Percentiles rank a stretch among this genome's conserved stretches.
Conservation (phyloP, 1,140 invertebrate genomes). For the Streblospio benedicti region DNA sequence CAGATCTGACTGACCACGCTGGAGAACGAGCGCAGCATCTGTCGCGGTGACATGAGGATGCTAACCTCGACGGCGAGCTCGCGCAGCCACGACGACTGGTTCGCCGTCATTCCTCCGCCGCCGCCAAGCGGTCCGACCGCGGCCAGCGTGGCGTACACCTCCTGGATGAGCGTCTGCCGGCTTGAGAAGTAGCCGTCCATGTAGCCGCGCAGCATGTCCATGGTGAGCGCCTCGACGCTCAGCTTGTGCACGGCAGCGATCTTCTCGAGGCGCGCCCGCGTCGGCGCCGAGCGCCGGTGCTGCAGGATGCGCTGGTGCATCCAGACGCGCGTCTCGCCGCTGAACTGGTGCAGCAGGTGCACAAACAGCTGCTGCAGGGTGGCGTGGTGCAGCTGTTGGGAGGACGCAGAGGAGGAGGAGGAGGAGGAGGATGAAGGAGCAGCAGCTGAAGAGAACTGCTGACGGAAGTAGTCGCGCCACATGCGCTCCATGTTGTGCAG, state of each 20-base stretch:
- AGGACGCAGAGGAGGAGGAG: too few relatives aligned
- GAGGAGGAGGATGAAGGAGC: too few relatives aligned
- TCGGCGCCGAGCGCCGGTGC: constrained; percentile 13
- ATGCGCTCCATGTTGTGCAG: too few relatives aligned
- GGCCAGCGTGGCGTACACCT: background rate
- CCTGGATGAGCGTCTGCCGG: background rate
- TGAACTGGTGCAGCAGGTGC: constrained; percentile 17
- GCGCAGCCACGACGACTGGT: background rate
- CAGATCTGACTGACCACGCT: too few relatives aligned
- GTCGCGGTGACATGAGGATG: constrained; percentile 3
- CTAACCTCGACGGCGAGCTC: constrained; percentile 2
- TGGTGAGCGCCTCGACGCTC: background rate
- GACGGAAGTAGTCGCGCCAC: too few relatives aligned
- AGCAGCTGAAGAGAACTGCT: too few relatives aligned
- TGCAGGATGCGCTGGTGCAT: constrained; percentile 8
- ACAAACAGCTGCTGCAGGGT: too few relatives aligned
- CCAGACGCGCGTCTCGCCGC: constrained; percentile 20
- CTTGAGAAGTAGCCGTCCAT: background rate
- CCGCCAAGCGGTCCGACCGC: background rate
- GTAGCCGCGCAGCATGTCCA: constrained; percentile 3
- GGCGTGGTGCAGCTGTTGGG: too few relatives aligned
- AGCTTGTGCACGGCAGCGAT: constrained; percentile 15
- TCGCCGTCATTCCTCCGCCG: background rate
- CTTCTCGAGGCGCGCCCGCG: constrained; percentile 9
- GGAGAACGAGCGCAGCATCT: too few relatives aligned